Base-by-base conservation (phyloP, 2,797 vertebrate genomes). In the Gallinago stenura region DNA sequence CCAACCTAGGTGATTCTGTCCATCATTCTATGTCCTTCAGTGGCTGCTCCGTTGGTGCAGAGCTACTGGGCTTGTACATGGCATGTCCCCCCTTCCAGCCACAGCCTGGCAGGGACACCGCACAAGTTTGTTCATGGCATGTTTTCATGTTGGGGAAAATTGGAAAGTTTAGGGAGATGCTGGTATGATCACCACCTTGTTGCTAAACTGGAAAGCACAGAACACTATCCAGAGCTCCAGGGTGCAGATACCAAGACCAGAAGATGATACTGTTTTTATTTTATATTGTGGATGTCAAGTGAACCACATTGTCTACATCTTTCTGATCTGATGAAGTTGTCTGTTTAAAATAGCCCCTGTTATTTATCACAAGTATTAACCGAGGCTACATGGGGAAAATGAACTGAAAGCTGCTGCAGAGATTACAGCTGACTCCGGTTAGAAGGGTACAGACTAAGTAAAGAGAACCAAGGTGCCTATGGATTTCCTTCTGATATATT, bases 61-160 rank as follows among this genome's bases (percentile, higher is more conserved):
- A 48, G 46, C 46, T 48, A 31, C 53, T 37, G 37, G 31, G 37
- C 58, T 58, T 13, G 37, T 17, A 22, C 2, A 0, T 20, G 30
- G 16, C 46, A 39, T 1, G 1, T 54, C 30, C 25, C 8, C 30
- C 14, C 1, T 0, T 4, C 54, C 2, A 1, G 33, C 39, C 76
- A n/a, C 41, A 0, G 0, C 41, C 54, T 31, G 41, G 35, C 24
- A 25, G 19, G 30, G 35, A 45, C 62, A 5, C 13, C 3, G 9
- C 54, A 19, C 0, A 1, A 17, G 20, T 54, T 31, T 31, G 17
- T 45, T 50, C 20, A 1, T 6, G 3, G 33, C 19, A 14, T 5
- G 4, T 35, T 41, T 66, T 61, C 35, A 21, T 4, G 8, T 19
- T 0, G 0, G 16, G 30, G 16, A 10, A 50, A 57, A 37, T 7